Evolutionary conservation across 1,140 invertebrate genomes (phyloP).

Genomic region (Branchinecta lindahli): DNA sequence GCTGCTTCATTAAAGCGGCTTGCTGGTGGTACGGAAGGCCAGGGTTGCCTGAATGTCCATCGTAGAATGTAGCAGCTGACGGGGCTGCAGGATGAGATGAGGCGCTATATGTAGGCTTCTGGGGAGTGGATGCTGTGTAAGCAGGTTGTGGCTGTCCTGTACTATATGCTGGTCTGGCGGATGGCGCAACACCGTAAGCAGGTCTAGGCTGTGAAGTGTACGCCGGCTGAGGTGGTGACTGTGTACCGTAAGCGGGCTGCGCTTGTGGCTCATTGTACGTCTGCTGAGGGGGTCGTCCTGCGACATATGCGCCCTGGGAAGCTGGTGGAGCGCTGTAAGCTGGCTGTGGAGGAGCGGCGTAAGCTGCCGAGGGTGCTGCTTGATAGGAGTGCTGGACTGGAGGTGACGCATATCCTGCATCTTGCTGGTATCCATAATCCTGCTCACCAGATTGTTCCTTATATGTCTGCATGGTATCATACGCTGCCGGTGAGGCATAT

Average conservation of each 20-base stretch:
- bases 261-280: neutral
- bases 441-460: neutral
- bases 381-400: neutral
- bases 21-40: too few relatives aligned
- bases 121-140: too few relatives aligned
- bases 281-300: neutral
- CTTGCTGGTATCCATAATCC: neutral
- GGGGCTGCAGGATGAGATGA: too few relatives aligned
- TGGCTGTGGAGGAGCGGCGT: neutral
- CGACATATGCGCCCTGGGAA: neutral
- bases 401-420: neutral
- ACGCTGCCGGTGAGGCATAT: constrained; percentile 3
- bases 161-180: too few relatives aligned
- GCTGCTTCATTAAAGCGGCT: neutral
- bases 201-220: too few relatives aligned
- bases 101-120: too few relatives aligned
- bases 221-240: too few relatives aligned
- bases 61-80: too few relatives aligned
- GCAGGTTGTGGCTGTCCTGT: too few relatives aligned
- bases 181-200: too few relatives aligned
- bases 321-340: neutral
- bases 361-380: neutral
- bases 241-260: neutral
- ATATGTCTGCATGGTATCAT: neutral
- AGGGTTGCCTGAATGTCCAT: too few relatives aligned